Evolutionary conservation across 2,113 vertebrate genomes (phyloP).

Genomic region (Lamprotornis superbus): DNA sequence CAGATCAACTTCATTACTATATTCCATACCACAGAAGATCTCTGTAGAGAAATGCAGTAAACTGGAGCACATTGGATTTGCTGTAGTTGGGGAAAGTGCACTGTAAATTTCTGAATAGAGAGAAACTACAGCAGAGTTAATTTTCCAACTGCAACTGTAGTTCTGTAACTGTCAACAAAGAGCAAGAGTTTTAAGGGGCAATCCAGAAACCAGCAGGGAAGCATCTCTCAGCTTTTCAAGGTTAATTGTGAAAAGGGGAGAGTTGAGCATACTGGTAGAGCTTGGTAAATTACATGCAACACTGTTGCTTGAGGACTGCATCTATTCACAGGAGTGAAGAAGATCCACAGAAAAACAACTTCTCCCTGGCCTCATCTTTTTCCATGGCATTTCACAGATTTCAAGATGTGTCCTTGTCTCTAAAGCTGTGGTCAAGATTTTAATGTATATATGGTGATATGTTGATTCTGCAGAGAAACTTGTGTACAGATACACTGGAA

Average conservation of each 20-base stretch:
- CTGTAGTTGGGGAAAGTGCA: not conserved
- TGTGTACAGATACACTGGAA: not conserved
- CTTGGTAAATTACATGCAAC: not conserved
- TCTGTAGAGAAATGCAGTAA: not conserved
- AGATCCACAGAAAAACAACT: not conserved
- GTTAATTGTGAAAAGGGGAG: conserved; percentile 61
- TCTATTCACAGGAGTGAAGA: conserved; percentile 16
- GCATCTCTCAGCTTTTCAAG: conserved; percentile 61
- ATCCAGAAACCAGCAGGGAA: conserved; percentile 63
- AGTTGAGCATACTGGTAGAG: not conserved
- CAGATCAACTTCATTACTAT: not conserved
- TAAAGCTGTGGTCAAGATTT: not conserved
- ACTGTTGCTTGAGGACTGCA: not conserved
- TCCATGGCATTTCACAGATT: not conserved
- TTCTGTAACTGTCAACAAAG: conserved; percentile 48
- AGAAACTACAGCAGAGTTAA: conserved; percentile 39
- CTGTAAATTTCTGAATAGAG: not conserved
- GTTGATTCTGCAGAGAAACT: not conserved
- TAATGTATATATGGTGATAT: not conserved
- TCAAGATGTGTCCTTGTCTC: conserved; percentile 22
- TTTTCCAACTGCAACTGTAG: conserved; percentile 17
- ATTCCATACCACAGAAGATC: not conserved
- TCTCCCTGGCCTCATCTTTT: conserved; percentile 8
- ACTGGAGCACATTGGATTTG: not conserved
- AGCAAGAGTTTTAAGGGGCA: conserved; percentile 61